A percentile compares a stretch with the other conserved stretches of the same genome.
Evolutionary conservation across 2,888 invertebrate species (phyloP).

Genomic region (Heteromurus nitidus): DNA sequence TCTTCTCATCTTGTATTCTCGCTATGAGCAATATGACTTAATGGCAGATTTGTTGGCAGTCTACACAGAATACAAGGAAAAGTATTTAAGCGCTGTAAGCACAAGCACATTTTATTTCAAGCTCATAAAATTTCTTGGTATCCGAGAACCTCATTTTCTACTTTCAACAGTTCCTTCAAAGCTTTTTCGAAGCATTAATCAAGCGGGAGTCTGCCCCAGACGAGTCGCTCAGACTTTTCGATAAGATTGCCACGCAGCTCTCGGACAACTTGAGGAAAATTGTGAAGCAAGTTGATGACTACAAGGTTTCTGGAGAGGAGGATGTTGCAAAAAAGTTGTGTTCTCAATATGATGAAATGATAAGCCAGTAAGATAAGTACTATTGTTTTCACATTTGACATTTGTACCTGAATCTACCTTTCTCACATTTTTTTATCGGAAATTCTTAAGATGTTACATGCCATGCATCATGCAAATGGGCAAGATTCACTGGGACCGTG

Average conservation of each 20-base stretch:
- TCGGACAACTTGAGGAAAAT: constrained; percentile 92
- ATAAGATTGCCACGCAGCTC: constrained; percentile 92
- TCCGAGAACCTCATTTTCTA: neutral
- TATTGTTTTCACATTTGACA: neutral
- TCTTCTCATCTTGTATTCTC: constrained; percentile 93
- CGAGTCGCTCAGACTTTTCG: constrained; percentile 96
- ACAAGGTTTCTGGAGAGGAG: constrained; percentile 62
- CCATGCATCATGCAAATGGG: constrained; percentile 99
- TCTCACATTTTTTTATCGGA: neutral
- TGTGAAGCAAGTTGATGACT: constrained; percentile 80
- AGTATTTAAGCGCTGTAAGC: constrained; percentile 89
- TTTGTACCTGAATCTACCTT: neutral
- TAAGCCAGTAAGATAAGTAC: constrained; percentile 75
- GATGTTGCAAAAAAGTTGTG: constrained; percentile 66
- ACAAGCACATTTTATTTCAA: neutral
- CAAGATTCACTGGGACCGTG: constrained; percentile 98
- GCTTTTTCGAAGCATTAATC: constrained; percentile 96
- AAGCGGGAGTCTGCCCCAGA: constrained; percentile 97
- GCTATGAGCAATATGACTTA: constrained; percentile 97
- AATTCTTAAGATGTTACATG: constrained; percentile 82
- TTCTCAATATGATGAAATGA: constrained; percentile 70
- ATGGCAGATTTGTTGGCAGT: constrained; percentile 99
- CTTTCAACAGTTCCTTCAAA: constrained; percentile 85
- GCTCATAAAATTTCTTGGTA: neutral
- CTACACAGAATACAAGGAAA: constrained; percentile 96